These are phyloP conservation scores for Amblyopsis hoosieri DNA, from an alignment of 2,797 vertebrate species.

Conservation along the genomic window DNA sequence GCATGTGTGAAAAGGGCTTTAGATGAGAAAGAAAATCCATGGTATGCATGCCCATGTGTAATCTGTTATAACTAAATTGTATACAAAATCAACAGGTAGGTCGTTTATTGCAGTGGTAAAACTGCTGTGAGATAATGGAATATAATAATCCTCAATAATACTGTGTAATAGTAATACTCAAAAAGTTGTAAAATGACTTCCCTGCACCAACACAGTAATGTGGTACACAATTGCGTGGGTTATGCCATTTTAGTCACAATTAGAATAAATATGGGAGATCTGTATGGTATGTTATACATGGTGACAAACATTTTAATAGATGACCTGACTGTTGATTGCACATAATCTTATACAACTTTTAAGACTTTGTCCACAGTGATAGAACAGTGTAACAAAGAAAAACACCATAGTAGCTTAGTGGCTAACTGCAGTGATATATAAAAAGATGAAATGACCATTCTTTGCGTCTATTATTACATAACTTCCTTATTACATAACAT, in stretches of 20 bases:
- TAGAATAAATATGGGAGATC: conserved; percentile 51
- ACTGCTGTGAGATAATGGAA: conserved; percentile 46
- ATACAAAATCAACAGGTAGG: conserved; percentile 55
- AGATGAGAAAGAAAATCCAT: conserved; percentile 46
- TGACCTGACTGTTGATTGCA: conserved; percentile 64
- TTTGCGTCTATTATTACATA: conserved; percentile 57
- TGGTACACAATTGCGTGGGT: conserved; percentile 54
- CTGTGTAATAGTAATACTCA: conserved; percentile 26
- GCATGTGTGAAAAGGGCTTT: conserved; percentile 14
- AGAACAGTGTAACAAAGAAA: conserved; percentile 75
- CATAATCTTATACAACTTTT: conserved; percentile 72
- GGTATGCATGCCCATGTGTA: conserved; percentile 55
- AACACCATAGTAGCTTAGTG: conserved; percentile 68
- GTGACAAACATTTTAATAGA: conserved; percentile 58
- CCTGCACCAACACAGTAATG: conserved; percentile 62
- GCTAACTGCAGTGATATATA: conserved; percentile 68
- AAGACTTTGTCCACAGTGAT: conserved; percentile 76
- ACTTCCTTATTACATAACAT: conserved; percentile 65
- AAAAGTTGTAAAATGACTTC: conserved; percentile 60
- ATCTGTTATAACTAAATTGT: conserved; percentile 34
- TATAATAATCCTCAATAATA: conserved; percentile 11
- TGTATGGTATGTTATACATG: conserved; percentile 51
- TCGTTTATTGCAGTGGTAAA: conserved; percentile 41
- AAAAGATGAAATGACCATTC: conserved; percentile 67
- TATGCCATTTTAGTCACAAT: conserved; percentile 73